Conservation (phyloP, 2,797 vertebrate genomes). For the Syngnathus rostellatus region DNA sequence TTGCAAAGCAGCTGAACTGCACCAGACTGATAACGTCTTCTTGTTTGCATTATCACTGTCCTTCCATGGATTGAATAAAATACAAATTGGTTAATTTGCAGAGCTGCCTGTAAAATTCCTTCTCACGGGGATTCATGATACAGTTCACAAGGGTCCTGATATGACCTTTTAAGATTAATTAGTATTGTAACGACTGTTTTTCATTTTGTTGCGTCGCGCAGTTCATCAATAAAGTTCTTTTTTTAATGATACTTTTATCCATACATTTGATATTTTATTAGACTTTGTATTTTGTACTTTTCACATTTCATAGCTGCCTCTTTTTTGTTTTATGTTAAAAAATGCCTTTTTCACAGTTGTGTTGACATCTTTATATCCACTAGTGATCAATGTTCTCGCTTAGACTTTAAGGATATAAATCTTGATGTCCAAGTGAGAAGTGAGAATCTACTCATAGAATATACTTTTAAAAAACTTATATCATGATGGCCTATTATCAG, state of each 20-base stretch:
- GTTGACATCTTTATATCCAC: constrained; percentile 1
- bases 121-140: constrained; percentile 14
- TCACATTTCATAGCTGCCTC: not conserved
- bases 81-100: constrained; percentile 62
- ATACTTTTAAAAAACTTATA: not conserved
- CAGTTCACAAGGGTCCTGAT: not conserved
- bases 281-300: not conserved
- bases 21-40: constrained; percentile 51
- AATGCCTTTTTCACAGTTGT: not conserved
- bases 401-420: not conserved
- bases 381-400: not conserved
- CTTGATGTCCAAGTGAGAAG: not conserved
- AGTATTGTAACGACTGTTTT: too few relatives aligned
- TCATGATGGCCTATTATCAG: not conserved
- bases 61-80: constrained; percentile 63
- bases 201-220: too few relatives aligned
- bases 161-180: not conserved
- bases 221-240: too few relatives aligned
- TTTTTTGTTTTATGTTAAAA: not conserved
- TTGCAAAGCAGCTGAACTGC: constrained; percentile 36
- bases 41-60: constrained; percentile 65
- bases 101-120: constrained; percentile 29
- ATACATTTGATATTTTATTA: not conserved
- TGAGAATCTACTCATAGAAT: not conserved
- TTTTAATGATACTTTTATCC: too few relatives aligned